Evolutionary conservation across 2,797 vertebrate genomes (phyloP), one percentile per base, ranked within the genome.

Genomic region (Xenopus petersii): DNA sequence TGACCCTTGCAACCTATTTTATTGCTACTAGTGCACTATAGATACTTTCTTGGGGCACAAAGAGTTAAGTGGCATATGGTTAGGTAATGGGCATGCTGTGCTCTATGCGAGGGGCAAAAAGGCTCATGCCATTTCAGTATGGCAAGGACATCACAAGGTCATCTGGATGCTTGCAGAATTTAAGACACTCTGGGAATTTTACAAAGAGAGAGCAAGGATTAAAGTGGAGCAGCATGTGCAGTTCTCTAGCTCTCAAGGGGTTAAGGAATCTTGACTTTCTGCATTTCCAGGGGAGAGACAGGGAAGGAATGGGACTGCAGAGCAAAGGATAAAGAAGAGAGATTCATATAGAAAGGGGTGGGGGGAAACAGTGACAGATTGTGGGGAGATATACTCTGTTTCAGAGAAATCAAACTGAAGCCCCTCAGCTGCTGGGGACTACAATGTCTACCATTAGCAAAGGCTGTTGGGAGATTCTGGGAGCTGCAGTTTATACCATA

Each of bases 141-240:
- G 65, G 64, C 71, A 78, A 78, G 76, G 76, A 78, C 76, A 65
- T 73, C 58, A 63, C 71, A 78, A 78, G 76, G 76, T 78, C 70
- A 73, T 58, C 11, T 24, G 36, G 58, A 67, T 56, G 33, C 49
- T 69, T 12, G 33, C 59, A 69, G 62, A 26, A 65, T 58, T 26
- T 12, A 60, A 42, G 59, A 51, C 70, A 69, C 62, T 58, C 64
- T 58, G 70, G 58, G 56, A 24, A 42, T 24, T 55, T 67, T 61
- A 26, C 55, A n/a, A 69, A 33, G 48, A 33, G 4, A 30, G 16
- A 64, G 62, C 4, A 6, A 26, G 58, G 58, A 60, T 60, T 26
- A 60, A 24, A 26, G 17, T 17, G 3, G 11, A 1, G 12, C 58
- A 30, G 12, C 47, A 4, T 63, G 8, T 17, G 30, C 7, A 47